phyloP scores from a whole-genome alignment of 2,888 invertebrate species.

The Deroplatys truncata region DNA sequence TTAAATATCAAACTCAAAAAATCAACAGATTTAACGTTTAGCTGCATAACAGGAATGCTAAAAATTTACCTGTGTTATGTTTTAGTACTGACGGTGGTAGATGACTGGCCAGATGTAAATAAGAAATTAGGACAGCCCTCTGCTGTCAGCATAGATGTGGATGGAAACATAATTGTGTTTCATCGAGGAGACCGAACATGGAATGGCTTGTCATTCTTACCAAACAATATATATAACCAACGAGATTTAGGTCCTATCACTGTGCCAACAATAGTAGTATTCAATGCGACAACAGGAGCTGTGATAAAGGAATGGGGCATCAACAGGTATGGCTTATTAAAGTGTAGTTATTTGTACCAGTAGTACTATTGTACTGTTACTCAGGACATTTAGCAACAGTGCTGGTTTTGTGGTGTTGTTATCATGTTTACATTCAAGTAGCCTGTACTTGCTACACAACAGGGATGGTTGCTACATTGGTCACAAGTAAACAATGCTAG shows the following conservation, averaged over 20 bases:
- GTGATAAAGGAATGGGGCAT: constrained; percentile 64
- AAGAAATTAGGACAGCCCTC: constrained; percentile 69
- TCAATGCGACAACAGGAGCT: constrained; percentile 57
- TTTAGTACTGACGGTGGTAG: constrained; percentile 53
- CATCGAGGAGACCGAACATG: constrained; percentile 71
- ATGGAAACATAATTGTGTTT: constrained; percentile 74
- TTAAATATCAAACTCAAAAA: too few relatives aligned
- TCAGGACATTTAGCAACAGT: background rate
- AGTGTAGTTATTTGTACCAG: background rate
- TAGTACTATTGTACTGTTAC: background rate
- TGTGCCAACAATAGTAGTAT: constrained; percentile 59
- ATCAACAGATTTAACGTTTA: too few relatives aligned
- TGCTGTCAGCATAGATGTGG: constrained; percentile 70
- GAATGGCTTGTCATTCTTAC: constrained; percentile 57
- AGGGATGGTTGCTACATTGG: too few relatives aligned
- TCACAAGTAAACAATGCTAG: too few relatives aligned
- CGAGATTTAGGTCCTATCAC: constrained; percentile 57
- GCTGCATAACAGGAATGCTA: too few relatives aligned
- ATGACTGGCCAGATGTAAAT: constrained; percentile 53
- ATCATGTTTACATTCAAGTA: too few relatives aligned
- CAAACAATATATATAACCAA: constrained; percentile 53
- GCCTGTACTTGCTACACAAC: too few relatives aligned
- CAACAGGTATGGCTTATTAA: constrained; percentile 54
- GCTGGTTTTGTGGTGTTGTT: too few relatives aligned
- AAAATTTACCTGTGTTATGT: constrained; percentile 4